A percentile compares a stretch with the other conserved stretches of the same genome.
Conservation (phyloP, 30 jellyfish, hydroid and myxozoan genomes). For the Hydra vulgaris region DNA sequence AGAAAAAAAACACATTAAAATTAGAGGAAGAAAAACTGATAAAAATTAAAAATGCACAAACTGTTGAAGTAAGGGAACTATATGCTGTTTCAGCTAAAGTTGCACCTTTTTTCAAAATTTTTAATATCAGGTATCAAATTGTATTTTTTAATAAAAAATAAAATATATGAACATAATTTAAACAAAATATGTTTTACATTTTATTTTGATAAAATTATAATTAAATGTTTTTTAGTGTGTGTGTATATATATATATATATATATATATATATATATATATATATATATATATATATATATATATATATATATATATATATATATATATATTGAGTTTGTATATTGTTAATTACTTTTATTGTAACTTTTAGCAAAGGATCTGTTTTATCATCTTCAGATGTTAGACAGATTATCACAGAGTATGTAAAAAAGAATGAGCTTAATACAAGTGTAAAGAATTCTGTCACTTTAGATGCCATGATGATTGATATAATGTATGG, state of each 20-base stretch:
- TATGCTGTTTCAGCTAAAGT: conserved; percentile 74
- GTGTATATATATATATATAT: too few species aligned
- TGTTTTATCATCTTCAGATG: conserved; percentile 37
- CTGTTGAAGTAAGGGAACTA: conserved; percentile 43
- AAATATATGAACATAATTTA: neutral
- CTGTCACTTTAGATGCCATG: conserved; percentile 39
- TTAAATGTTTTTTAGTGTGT: too few species aligned
- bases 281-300: too few species aligned
- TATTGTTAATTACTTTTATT: neutral
- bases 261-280: too few species aligned
- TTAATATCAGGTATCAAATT: conserved; percentile 30
- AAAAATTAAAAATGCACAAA: conserved; percentile 14
- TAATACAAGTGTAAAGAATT: conserved; percentile 28
- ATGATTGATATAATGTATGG: conserved; percentile 53
- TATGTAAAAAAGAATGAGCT: conserved; percentile 55
- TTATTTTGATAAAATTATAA: too few species aligned
- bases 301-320: too few species aligned
- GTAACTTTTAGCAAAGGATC: conserved; percentile 42
- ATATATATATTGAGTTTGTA: neutral
- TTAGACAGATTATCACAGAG: conserved; percentile 40
- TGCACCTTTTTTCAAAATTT: conserved; percentile 34
- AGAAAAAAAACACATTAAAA: conserved; percentile 3
- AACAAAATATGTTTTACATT: too few species aligned
- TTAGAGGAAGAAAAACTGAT: conserved; percentile 27
- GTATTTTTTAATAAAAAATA: too few species aligned